Percentiles rank a stretch among this genome's conserved stretches.
phyloP scores from a whole-genome alignment of 2,113 vertebrate species.

The Phasianus colchicus region DNA sequence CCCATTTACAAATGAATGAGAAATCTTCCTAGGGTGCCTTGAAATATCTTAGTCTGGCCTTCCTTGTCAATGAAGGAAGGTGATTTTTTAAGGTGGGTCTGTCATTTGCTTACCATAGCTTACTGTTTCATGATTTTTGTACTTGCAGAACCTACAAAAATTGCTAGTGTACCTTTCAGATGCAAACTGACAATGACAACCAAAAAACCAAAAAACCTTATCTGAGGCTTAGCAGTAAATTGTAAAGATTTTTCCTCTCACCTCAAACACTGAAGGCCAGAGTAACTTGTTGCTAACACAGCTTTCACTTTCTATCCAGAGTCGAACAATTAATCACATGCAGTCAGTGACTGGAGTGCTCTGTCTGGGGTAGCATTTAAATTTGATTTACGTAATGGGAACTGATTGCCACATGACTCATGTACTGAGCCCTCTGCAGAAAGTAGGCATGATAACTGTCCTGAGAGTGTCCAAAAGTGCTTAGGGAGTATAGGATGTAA shows the following conservation, averaged over 20 bases:
- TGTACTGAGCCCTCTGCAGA: background rate
- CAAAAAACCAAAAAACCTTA: background rate
- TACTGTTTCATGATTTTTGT: background rate
- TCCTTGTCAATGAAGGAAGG: background rate
- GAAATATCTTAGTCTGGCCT: background rate
- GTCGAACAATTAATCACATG: background rate
- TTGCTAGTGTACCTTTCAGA: background rate
- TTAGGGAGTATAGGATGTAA: background rate
- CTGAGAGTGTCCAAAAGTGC: background rate
- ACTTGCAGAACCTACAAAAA: background rate
- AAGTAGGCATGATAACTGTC: background rate
- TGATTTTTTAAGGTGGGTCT: background rate
- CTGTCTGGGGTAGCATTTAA: background rate
- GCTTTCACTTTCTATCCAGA: constrained; percentile 7
- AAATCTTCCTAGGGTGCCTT: background rate
- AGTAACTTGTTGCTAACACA: background rate
- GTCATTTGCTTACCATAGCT: background rate
- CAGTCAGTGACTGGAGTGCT: background rate
- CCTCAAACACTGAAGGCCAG: background rate
- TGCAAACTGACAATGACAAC: background rate
- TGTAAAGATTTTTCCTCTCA: background rate
- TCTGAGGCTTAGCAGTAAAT: background rate
- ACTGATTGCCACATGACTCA: background rate
- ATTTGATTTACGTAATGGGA: constrained; percentile 23
- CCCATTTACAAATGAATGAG: background rate